A percentile compares a stretch with the other conserved stretches of the same genome.
Conservation (phyloP, 2,113 vertebrate species). For the Alligator sinensis region DNA sequence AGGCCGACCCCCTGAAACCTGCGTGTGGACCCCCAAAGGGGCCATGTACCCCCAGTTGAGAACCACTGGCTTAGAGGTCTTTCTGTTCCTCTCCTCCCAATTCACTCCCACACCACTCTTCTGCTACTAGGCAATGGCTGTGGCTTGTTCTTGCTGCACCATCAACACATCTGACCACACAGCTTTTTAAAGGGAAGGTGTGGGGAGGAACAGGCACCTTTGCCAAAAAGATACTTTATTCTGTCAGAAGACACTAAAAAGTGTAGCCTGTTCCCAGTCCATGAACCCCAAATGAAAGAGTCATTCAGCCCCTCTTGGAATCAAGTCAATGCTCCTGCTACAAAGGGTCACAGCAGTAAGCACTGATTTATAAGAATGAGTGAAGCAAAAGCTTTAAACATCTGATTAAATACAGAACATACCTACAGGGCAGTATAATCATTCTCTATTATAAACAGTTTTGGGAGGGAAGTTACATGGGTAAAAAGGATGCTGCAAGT, state of each 20-base stretch:
- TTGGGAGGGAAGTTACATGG: background rate
- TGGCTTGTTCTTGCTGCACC: constrained; percentile 13
- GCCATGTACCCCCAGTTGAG: too few relatives aligned
- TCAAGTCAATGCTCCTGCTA: background rate
- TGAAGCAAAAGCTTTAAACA: background rate
- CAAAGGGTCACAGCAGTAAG: background rate
- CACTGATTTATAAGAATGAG: background rate
- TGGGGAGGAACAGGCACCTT: background rate
- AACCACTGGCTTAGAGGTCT: background rate
- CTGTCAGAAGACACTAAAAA: background rate
- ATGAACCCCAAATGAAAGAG: background rate
- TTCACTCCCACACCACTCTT: background rate
- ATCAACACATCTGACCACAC: background rate
- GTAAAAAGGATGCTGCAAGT: background rate
- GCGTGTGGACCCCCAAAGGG: too few relatives aligned
- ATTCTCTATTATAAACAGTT: background rate
- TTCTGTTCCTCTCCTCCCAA: background rate
- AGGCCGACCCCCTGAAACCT: too few relatives aligned
- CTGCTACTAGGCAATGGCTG: background rate
- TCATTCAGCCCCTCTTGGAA: background rate
- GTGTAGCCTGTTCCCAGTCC: background rate
- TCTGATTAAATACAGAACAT: background rate
- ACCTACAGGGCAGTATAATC: background rate
- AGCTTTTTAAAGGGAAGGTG: background rate
- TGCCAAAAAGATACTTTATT: background rate